Conservation (phyloP, 2,888 invertebrate genomes). For the Notocelia uddmanniana region DNA sequence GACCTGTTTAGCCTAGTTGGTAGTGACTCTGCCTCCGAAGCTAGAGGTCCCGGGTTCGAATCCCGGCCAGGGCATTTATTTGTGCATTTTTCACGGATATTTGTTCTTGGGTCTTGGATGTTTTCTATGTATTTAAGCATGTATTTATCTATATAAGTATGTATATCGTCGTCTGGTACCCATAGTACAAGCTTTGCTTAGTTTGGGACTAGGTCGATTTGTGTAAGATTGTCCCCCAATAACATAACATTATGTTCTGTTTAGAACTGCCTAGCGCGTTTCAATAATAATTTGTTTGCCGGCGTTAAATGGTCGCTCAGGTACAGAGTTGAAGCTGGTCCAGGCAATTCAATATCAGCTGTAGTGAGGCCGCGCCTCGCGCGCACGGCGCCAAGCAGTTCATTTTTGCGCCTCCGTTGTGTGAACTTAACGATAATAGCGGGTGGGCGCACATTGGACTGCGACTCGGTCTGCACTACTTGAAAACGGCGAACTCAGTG, state of each 20-base stretch:
- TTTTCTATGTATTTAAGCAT: too few relatives aligned
- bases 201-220: too few relatives aligned
- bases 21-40: too few relatives aligned
- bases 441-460: conserved; percentile 1
- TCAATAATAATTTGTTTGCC: conserved; percentile 44
- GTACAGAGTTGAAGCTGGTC: conserved; percentile 41
- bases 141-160: too few relatives aligned
- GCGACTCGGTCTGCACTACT: neutral
- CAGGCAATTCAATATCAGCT: conserved; percentile 44
- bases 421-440: conserved; percentile 42
- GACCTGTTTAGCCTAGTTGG: too few relatives aligned
- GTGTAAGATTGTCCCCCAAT: too few relatives aligned
- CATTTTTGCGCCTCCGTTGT: conserved; percentile 36
- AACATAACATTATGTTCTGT: conserved; percentile 17
- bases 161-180: too few relatives aligned
- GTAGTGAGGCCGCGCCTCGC: conserved; percentile 35
- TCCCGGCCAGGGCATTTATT: too few relatives aligned
- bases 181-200: too few relatives aligned
- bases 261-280: conserved; percentile 32
- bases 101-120: too few relatives aligned
- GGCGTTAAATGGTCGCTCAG: conserved; percentile 49
- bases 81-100: too few relatives aligned
- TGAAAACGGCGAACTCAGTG: neutral
- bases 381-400: conserved; percentile 42
- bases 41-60: too few relatives aligned